These are phyloP conservation scores for Aricia artaxerxes DNA, from an alignment of 2,888 invertebrate species.

Conservation along the genomic window DNA sequence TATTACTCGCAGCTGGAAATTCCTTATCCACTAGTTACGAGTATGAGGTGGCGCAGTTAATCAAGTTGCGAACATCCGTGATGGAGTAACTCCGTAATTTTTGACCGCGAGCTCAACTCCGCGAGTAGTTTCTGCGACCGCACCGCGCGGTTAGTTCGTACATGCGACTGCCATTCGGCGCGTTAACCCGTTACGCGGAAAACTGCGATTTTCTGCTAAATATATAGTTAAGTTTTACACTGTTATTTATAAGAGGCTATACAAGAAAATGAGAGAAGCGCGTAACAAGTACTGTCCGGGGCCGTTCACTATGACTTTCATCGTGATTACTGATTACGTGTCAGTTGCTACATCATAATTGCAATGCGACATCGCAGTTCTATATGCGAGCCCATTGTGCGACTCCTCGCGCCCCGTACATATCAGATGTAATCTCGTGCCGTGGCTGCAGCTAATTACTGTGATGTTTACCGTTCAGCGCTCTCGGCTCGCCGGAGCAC, in stretches of 20 bases:
- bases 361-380: background rate
- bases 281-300: too few relatives aligned
- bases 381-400: background rate
- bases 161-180: background rate
- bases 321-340: background rate
- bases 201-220: too few relatives aligned
- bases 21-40: background rate
- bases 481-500: background rate
- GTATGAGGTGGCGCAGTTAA: background rate
- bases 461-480: background rate
- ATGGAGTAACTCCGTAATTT: background rate
- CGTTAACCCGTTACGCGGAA: background rate
- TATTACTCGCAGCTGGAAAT: background rate
- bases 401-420: background rate
- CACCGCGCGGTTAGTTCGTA: background rate
- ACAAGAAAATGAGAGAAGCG: too few relatives aligned
- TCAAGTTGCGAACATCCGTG: background rate
- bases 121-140: background rate
- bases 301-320: background rate
- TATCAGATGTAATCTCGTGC: background rate
- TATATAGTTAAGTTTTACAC: too few relatives aligned
- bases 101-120: background rate
- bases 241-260: too few relatives aligned
- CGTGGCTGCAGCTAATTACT: background rate
- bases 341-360: background rate